Conservation (phyloP, 2,797 vertebrate genomes). For the Characodon lateralis region DNA sequence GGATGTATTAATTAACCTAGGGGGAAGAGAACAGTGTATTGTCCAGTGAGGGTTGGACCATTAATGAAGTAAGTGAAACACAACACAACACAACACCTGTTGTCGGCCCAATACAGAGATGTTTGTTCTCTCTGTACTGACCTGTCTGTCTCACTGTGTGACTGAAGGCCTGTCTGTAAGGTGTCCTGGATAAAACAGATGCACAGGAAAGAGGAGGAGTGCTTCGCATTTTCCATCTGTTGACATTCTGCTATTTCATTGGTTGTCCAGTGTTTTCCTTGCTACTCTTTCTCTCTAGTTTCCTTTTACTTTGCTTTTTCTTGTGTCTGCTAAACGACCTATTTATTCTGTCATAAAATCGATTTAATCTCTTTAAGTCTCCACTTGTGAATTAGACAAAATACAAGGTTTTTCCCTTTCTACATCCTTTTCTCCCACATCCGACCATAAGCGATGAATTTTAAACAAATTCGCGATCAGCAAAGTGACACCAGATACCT, state of each 20-base stretch:
- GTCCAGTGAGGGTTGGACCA: slow-evolving; percentile 56
- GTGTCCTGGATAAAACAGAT: slow-evolving; percentile 9
- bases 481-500: slow-evolving; percentile 79
- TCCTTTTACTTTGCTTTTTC: slow-evolving; percentile 6
- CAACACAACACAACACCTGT: slow-evolving; percentile 73
- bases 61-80: slow-evolving; percentile 66
- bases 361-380: not conserved
- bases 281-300: slow-evolving; percentile 7
- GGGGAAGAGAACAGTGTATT: slow-evolving; percentile 52
- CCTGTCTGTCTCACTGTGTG: slow-evolving; percentile 27
- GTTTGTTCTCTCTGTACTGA: slow-evolving; percentile 47
- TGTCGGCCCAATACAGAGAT: slow-evolving; percentile 64
- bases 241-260: slow-evolving; percentile 21
- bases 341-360: slow-evolving; percentile 3
- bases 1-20: slow-evolving; percentile 61
- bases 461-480: slow-evolving; percentile 63
- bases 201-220: slow-evolving; percentile 15
- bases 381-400: not conserved
- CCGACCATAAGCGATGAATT: slow-evolving; percentile 59
- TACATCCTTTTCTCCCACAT: not conserved
- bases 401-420: not conserved
- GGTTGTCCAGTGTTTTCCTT: not conserved
- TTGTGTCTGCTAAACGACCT: not conserved
- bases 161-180: slow-evolving; percentile 16
- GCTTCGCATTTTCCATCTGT: slow-evolving; percentile 42